Base-by-base conservation (phyloP, 2,797 vertebrate species). In the Myiothlypis coronata region DNA sequence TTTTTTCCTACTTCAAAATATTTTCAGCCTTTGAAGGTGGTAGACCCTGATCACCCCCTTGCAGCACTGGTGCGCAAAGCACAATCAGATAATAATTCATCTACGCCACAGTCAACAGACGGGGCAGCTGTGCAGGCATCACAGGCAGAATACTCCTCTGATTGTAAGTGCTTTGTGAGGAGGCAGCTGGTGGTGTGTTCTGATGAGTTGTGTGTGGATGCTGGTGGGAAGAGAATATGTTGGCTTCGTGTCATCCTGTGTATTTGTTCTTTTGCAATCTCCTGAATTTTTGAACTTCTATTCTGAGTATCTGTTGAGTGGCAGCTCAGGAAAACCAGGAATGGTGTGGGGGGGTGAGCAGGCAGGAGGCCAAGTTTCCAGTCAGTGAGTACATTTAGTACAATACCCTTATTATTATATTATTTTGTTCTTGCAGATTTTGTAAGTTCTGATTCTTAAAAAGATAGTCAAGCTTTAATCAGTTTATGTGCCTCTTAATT, bases 21-120 rank as follows among this genome's bases (percentile, higher is more conserved):
- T 97, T 90, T 91, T 39, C 92, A 99, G 99, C 99, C 99, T 92
- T 96, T 99, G 71, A 99, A 98, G 92, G 99, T 99, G 17, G 99
- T 99, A 87, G 99, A 99, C 93, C 99, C 99, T 3, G 99, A 99
- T 97, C 99, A 99, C 89, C 99, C 99, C 1, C 97, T 99, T 52
- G 99, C 99, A 59, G 99, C 97, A 1, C 98, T 99, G 63, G 98
- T 99, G 64, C 98, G 98, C 55, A 99, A 99, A 98, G 98, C 98
- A 4, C 97, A 98, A 69, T 98, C 98, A 49, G 99, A 99, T 94
- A 99, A 98, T 56, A 98, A 98, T 15, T 96, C 98, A 0, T 97
- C 96, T 14, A 11, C 98, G 2, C 91, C 97, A 4, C 97, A 97
- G 37, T 95, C 98, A 21, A 96, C 98, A 43, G 98, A 98, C 1